Evolutionary conservation across 2,888 invertebrate genomes (phyloP).

Genomic region (Arrhopalites spinosus): DNA sequence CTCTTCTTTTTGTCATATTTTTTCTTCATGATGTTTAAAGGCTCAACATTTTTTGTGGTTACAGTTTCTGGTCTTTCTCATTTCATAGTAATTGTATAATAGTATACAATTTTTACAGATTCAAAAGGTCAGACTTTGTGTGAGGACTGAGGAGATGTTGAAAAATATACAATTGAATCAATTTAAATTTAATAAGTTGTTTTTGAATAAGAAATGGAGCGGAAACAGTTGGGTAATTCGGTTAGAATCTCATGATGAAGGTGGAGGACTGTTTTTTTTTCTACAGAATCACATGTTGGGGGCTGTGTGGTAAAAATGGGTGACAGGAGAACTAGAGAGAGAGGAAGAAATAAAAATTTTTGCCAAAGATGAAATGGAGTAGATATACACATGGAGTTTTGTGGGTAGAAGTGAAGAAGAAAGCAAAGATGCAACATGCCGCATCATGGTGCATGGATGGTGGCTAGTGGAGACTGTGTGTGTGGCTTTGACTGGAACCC

Average conservation of each 20-base stretch:
- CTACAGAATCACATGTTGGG: background rate
- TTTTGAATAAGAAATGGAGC: too few species aligned
- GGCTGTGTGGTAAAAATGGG: background rate
- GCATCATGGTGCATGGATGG: background rate
- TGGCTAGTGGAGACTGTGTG: background rate
- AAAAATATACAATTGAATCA: too few species aligned
- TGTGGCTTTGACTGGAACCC: background rate
- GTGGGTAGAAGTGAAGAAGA: background rate
- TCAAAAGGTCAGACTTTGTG: too few species aligned
- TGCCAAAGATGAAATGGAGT: constrained; percentile 17
- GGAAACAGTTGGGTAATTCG: background rate
- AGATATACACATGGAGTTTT: background rate
- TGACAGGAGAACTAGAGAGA: background rate
- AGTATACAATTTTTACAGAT: too few species aligned
- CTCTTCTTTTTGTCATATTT: too few species aligned
- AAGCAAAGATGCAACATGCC: background rate
- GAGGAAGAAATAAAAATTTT: constrained; percentile 14
- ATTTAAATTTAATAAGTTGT: too few species aligned
- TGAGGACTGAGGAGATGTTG: too few species aligned
- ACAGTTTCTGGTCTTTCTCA: too few species aligned
- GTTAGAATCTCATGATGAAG: background rate
- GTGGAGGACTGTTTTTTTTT: too few species aligned
- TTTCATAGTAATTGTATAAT: too few species aligned
- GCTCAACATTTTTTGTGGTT: too few species aligned
- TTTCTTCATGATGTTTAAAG: too few species aligned